phyloP scores from a whole-genome alignment of 2,797 vertebrate genomes.

The Luscinia luscinia region DNA sequence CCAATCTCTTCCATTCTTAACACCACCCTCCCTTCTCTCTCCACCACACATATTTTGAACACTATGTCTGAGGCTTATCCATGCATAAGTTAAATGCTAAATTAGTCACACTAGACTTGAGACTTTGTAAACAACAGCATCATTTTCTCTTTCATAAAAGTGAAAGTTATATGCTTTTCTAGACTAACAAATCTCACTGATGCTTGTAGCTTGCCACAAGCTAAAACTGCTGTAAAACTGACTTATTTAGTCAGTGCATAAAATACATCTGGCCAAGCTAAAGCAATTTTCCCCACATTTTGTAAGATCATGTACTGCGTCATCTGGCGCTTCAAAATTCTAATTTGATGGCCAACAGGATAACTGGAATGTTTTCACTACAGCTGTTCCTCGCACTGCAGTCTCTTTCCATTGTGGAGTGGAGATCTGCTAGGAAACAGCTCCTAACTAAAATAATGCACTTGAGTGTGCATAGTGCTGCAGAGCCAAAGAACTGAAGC shows the following conservation, averaged over 20 bases:
- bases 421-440: not conserved
- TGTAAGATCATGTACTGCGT: not conserved
- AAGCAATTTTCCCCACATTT: fast-evolving
- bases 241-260: not conserved
- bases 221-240: not conserved
- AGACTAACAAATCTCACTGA: not conserved
- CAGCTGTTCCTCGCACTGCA: not conserved
- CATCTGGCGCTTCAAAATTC: not conserved
- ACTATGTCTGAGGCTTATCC: not conserved
- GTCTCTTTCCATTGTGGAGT: not conserved
- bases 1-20: not conserved
- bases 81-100: not conserved
- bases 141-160: conserved; percentile 17
- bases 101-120: conserved; percentile 15
- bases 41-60: not conserved
- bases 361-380: not conserved
- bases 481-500: not conserved
- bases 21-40: not conserved
- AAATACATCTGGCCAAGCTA: not conserved
- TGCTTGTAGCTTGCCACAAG: not conserved
- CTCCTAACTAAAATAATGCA: not conserved
- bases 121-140: not conserved
- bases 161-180: not conserved
- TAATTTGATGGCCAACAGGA: not conserved
- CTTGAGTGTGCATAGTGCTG: not conserved